A percentile compares a stretch with the other conserved stretches of the same genome.
These are phyloP conservation scores for Otis tarda DNA, from an alignment of 2,113 vertebrate genomes.

Conservation along the genomic window DNA sequence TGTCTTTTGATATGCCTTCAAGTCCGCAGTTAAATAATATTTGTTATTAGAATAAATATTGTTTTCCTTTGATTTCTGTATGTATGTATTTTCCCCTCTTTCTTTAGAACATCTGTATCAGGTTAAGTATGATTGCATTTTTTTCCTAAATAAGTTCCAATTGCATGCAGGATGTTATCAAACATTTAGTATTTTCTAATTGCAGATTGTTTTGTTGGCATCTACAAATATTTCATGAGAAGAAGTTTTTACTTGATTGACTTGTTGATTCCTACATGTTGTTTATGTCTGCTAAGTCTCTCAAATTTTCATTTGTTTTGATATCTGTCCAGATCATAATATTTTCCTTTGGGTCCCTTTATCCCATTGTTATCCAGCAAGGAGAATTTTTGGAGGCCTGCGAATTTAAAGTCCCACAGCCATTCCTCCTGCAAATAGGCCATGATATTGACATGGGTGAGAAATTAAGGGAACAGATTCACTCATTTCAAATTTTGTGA, in stretches of 20 bases:
- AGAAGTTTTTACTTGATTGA: not conserved
- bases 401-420: not conserved
- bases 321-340: not conserved
- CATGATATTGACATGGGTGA: fast-evolving
- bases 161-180: not conserved
- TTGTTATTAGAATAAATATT: not conserved
- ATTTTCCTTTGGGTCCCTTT: not conserved
- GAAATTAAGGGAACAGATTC: not conserved
- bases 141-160: not conserved
- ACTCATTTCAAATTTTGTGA: not conserved
- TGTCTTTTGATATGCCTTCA: not conserved
- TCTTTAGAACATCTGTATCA: not conserved
- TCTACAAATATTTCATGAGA: not conserved
- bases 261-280: not conserved
- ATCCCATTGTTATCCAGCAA: not conserved
- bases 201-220: not conserved
- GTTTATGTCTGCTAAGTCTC: not conserved
- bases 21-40: not conserved
- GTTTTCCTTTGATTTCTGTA: not conserved
- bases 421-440: not conserved
- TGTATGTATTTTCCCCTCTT: not conserved
- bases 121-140: not conserved
- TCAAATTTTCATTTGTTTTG: not conserved
- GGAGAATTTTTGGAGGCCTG: not conserved
- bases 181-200: not conserved